Base-by-base conservation (phyloP, 1,140 invertebrate species). In the Drosophila watanabei region DNA sequence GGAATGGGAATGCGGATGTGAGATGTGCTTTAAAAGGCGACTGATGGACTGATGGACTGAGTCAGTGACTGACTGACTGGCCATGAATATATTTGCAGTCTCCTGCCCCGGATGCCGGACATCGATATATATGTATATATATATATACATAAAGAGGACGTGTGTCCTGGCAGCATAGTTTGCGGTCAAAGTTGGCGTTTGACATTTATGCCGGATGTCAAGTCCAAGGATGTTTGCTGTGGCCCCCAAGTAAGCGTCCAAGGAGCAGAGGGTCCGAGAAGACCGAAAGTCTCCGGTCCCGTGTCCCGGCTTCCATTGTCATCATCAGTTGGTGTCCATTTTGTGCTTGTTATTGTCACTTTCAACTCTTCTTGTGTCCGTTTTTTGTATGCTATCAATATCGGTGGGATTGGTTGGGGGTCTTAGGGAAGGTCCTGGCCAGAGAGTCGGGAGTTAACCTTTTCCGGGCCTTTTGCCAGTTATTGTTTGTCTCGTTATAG, bases 141-240 rank as follows among this genome's bases (percentile, higher is more conserved):
- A n/a, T 45, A n/a, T 41, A n/a, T 2, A 9, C 8, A 43, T 43
- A 18, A 9, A 28, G 46, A 49, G 46, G 46, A 28, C 49, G 30
- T 56, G 32, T 24, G 18, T 16, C 11, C 13, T 1, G 4, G 16
- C 48, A n/a, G 52, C 75, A 82, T 82, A 77, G 78, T 85, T 71
- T 90, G 86, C 84, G 86, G 86, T 80, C 82, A 86, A 79, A 89
- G 86, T 90, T 90, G 86, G 82, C 86, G 82, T 86, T 89, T 89
- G 86, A 89, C 86, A 89, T 89, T 89, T 90, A 89, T 89, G 87
- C 86, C 86, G 86, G 86, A 89, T 89, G 86, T 90, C 87, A 90
- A 82, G 75, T 45, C 58, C 14, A 58, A 57, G 54, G 54, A 57
- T 57, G 54, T 39, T 41, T 45, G 30, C 30, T 7, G 5, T 52